These are phyloP conservation scores for Henricia sp. DNA, from an alignment of 53 echinoderm and acorn worm genomes.

Conservation along the genomic window DNA sequence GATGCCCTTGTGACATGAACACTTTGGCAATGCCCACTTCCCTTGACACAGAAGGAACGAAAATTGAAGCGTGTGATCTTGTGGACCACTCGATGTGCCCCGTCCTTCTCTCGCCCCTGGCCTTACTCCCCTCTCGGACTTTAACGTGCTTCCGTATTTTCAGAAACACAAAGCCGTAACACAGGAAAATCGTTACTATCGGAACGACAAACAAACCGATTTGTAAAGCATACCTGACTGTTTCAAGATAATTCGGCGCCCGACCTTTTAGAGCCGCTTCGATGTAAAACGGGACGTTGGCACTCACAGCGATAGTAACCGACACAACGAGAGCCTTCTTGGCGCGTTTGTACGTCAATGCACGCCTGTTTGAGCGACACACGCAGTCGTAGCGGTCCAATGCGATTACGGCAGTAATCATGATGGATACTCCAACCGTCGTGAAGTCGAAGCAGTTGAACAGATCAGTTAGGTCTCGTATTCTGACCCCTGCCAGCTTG, in stretches of 20 bases:
- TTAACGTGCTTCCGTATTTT: conserved; percentile 57
- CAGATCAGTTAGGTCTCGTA: neutral
- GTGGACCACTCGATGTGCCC: neutral
- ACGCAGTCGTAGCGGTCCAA: conserved; percentile 53
- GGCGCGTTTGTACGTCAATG: neutral
- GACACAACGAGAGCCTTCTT: conserved; percentile 3
- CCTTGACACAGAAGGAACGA: neutral
- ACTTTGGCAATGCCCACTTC: neutral
- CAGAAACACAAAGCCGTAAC: conserved; percentile 40
- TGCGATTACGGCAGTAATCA: conserved; percentile 53
- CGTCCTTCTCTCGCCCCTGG: neutral
- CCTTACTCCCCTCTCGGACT: neutral
- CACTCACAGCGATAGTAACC: neutral
- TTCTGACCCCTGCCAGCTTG: neutral
- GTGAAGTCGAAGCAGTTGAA: neutral
- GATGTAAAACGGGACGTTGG: neutral
- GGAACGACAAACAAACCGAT: conserved; percentile 18
- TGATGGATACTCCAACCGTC: conserved; percentile 30
- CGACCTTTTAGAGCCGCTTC: neutral
- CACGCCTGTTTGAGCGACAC: conserved; percentile 29
- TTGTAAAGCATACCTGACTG: neutral
- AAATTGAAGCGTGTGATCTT: neutral
- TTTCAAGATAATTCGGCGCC: neutral
- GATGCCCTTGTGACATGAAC: neutral
- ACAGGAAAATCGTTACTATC: neutral